Base-by-base conservation (phyloP, 2,888 invertebrate genomes). In the Ptychoptera albimana region DNA sequence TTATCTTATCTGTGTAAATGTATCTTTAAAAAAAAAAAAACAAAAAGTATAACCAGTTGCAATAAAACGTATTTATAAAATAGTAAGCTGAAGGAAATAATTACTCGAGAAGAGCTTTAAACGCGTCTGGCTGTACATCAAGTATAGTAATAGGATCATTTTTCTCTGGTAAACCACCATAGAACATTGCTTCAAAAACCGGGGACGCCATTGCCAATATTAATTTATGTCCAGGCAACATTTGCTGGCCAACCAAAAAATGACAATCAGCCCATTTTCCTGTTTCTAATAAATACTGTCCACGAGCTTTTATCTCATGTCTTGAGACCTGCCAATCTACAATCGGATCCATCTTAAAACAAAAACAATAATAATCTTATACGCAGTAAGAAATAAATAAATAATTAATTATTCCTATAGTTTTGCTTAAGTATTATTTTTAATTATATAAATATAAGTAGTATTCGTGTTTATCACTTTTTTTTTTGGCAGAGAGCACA, bases 141-240 rank as follows among this genome's bases (percentile, higher is more conserved):
- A 81, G 71, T 52, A 88, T 86, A 1, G 77, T 74, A 53, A 88
- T 85, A 0, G 84, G 82, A 51, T 77, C 77, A 49, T 74, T 74
- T 42, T 81, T 79, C 55, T 87, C 85, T 1, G 85, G 79, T 72
- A 87, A 77, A 16, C 82, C 81, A 0, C 87, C 87, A 56, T 72
- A 86, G 57, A 88, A 87, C 87, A 88, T 88, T 1, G 84, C 81
- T 57, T 87, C 86, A 57, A 88, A 88, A 1, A 88, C 87, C 1
- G 87, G 87, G 49, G 86, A 86, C 0, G 85, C 79, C 84, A 86
- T 87, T 0, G 87, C 86, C 44, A 88, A 64, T 48, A 87, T 73
- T 31, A 88, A 63, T 60, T 85, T 86, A 60, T 88, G 87, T 0
- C 81, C 83, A 44, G 77, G 72, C 29, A 87, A 66, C 1, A 77